A percentile compares a stretch with the other conserved stretches of the same genome.
Conservation (phyloP, 2,797 vertebrate genomes). For the Betta splendens region DNA sequence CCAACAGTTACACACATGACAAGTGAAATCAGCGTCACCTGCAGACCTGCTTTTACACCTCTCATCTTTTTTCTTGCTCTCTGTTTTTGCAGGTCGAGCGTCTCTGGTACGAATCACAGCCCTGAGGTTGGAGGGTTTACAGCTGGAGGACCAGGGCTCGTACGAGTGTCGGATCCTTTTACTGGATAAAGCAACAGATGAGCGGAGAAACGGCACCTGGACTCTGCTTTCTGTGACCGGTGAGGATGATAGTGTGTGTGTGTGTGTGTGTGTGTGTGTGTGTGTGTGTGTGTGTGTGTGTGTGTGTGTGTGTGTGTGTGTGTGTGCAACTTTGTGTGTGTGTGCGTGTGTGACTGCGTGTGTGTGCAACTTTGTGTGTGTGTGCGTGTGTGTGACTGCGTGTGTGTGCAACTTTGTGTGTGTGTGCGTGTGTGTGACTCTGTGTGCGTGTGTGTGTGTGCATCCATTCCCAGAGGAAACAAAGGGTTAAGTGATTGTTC, state of each 20-base stretch:
- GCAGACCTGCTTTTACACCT: neutral
- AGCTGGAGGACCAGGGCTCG: slow-evolving; percentile 88
- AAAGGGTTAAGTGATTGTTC: too few relatives aligned
- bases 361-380: slow-evolving; percentile 2
- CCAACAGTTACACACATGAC: slow-evolving; percentile 25
- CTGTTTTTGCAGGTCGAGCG: slow-evolving; percentile 83
- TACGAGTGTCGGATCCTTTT: slow-evolving; percentile 92
- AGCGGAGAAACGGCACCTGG: slow-evolving; percentile 89
- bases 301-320: too few relatives aligned
- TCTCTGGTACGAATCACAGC: slow-evolving; percentile 83
- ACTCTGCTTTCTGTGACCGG: slow-evolving; percentile 88
- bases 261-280: slow-evolving; percentile 2
- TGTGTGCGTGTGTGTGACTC: too few relatives aligned
- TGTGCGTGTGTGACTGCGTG: too few relatives aligned
- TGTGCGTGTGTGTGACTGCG: too few relatives aligned
- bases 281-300: neutral
- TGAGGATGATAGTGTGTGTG: slow-evolving; percentile 58
- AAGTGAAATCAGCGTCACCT: slow-evolving; percentile 36
- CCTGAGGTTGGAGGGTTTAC: slow-evolving; percentile 84
- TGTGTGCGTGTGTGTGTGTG: too few relatives aligned
- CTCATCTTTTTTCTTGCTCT: slow-evolving; percentile 11
- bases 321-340: too few relatives aligned
- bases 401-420: too few relatives aligned
- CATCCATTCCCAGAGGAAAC: too few relatives aligned
- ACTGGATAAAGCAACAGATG: slow-evolving; percentile 84